These are phyloP conservation scores for Drosophila mulleri DNA, from an alignment of 2,888 invertebrate genomes.

Conservation along the genomic window DNA sequence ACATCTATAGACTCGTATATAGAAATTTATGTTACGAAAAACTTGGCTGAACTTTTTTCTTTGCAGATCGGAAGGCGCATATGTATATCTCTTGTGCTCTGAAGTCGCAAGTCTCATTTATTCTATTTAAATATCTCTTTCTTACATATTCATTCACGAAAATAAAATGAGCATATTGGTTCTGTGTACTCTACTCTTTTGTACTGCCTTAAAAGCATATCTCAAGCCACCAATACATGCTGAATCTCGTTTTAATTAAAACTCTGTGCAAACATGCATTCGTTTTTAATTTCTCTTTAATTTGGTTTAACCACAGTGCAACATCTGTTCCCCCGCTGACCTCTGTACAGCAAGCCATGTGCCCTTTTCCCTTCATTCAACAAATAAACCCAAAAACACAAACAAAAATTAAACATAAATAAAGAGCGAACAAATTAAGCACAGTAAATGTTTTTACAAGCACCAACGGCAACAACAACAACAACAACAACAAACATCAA, in stretches of 20 bases:
- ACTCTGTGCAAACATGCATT: conserved; percentile 16
- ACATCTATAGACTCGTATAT: too few species aligned
- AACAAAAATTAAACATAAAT: conserved; percentile 34
- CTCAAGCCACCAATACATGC: not conserved
- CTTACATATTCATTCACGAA: too few species aligned
- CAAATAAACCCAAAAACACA: conserved; percentile 17
- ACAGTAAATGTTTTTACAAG: conserved; percentile 28
- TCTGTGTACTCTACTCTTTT: too few species aligned
- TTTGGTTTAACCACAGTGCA: conserved; percentile 12
- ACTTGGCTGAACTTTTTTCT: too few species aligned
- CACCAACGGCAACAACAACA: not conserved
- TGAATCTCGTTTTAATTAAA: conserved; percentile 27
- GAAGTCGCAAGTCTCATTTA: too few species aligned
- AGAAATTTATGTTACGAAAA: too few species aligned
- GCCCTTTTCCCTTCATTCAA: not conserved
- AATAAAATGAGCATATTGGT: too few species aligned
- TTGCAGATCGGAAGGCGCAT: too few species aligned
- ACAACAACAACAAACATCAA: conserved; percentile 28
- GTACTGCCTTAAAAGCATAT: not conserved
- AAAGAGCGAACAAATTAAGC: conserved; percentile 17
- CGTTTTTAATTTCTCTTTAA: conserved; percentile 35
- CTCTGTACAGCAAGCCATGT: too few species aligned
- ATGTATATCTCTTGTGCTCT: too few species aligned
- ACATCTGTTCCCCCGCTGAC: not conserved
- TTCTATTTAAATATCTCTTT: too few species aligned